These are phyloP conservation scores for Spodoptera picta DNA, from an alignment of 2,888 invertebrate species.

Conservation along the genomic window DNA sequence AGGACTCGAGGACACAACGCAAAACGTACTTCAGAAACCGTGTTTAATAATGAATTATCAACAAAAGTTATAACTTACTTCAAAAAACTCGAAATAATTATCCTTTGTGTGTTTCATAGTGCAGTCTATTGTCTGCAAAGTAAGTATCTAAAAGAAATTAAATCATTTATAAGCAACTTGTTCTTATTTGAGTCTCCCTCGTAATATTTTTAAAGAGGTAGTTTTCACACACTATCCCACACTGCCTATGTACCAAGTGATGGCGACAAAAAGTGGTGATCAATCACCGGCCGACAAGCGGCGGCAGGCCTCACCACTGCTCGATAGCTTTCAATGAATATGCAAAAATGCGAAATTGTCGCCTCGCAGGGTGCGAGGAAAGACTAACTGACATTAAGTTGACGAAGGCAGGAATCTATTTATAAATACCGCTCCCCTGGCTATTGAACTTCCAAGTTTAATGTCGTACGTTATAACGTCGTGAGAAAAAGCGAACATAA, in stretches of 20 bases:
- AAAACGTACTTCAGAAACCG: no score
- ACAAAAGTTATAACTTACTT: no score
- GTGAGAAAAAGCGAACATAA: no score
- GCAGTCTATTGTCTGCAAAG: no score
- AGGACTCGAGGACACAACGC: no score
- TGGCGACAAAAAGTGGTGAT: slow-evolving; percentile 41
- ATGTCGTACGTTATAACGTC: no score
- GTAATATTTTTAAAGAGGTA: slow-evolving; percentile 19
- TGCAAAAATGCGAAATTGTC: slow-evolving; percentile 56
- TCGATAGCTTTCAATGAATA: slow-evolving; percentile 56
- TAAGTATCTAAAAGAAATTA: no score
- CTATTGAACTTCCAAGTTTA: not conserved
- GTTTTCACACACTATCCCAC: slow-evolving; percentile 25
- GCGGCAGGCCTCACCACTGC: slow-evolving; percentile 27
- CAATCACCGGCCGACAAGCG: slow-evolving; percentile 50
- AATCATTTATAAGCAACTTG: no score
- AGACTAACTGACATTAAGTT: slow-evolving; percentile 36
- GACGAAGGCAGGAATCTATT: slow-evolving; percentile 17
- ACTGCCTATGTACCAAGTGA: slow-evolving; percentile 20
- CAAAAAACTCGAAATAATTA: no score
- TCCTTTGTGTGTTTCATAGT: no score
- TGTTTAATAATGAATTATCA: no score
- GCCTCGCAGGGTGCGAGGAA: slow-evolving; percentile 10
- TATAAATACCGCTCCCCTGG: slow-evolving; percentile 7
- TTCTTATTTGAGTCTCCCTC: no score